A percentile compares a stretch with the other conserved stretches of the same genome.
Evolutionary conservation across 35 echinoderm and acorn worm genomes (phyloP).

Genomic region (Antedon bifida): DNA sequence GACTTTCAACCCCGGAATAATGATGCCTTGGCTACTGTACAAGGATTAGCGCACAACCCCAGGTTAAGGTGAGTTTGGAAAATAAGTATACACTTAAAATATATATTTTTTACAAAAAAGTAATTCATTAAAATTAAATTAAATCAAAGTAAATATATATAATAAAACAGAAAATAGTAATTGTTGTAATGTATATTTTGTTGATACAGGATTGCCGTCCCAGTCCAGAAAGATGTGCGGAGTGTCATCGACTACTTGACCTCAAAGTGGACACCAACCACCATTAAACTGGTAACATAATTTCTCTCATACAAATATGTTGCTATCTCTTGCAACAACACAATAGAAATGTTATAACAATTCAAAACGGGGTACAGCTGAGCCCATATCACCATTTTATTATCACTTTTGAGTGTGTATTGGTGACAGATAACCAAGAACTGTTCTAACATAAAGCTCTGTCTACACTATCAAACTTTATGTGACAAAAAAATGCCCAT

Average conservation of each 20-base stretch:
- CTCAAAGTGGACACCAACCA: constrained; percentile 69
- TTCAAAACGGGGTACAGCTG: too few species aligned
- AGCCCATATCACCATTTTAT: background rate
- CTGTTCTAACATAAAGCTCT: too few species aligned
- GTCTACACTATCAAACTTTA: too few species aligned
- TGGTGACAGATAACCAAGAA: too few species aligned
- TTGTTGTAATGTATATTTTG: background rate
- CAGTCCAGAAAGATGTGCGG: constrained; percentile 56
- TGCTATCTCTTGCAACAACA: background rate
- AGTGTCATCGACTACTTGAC: constrained; percentile 55
- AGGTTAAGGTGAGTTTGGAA: constrained; percentile 68
- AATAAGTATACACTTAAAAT: too few species aligned
- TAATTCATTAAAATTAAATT: too few species aligned
- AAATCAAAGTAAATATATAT: too few species aligned
- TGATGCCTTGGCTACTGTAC: constrained; percentile 65
- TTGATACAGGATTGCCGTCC: constrained; percentile 37
- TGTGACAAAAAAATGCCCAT: too few species aligned
- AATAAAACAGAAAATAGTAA: too few species aligned
- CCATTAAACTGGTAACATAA: constrained; percentile 47
- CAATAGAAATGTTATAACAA: too few species aligned
- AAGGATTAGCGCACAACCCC: constrained; percentile 73
- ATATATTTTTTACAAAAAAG: too few species aligned
- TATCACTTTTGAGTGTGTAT: too few species aligned
- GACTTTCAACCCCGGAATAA: constrained; percentile 65
- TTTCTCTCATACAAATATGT: background rate